Conservation (phyloP, 2,113 vertebrate species). For the Amblyornis subalaris region DNA sequence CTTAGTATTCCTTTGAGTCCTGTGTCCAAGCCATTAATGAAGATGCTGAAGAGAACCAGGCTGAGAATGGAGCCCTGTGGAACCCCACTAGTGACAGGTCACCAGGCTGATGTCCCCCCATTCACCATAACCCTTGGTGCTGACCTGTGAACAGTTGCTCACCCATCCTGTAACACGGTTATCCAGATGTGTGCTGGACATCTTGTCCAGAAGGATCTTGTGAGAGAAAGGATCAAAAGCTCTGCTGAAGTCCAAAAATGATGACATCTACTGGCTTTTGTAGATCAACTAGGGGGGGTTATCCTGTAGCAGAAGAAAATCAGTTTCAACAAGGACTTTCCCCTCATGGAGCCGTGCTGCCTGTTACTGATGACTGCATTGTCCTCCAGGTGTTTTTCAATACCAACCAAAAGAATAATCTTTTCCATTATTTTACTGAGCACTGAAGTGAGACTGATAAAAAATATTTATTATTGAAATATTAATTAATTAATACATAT, state of each 20-base stretch:
- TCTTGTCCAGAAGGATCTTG: not conserved
- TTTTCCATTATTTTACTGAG: not conserved
- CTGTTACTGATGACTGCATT: not conserved
- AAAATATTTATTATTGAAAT: not conserved
- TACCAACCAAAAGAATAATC: not conserved
- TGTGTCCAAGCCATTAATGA: not conserved
- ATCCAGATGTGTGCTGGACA: not conserved
- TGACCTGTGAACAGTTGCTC: rapidly evolving
- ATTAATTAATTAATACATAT: not conserved
- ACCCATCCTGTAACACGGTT: rapidly evolving
- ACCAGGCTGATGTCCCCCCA: not conserved
- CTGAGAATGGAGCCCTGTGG: not conserved
- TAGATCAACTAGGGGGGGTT: not conserved
- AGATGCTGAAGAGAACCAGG: not conserved
- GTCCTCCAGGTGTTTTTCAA: not conserved
- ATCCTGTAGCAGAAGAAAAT: not conserved
- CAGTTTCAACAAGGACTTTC: not conserved
- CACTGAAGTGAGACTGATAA: not conserved
- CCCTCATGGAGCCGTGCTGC: not conserved
- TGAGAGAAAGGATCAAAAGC: not conserved
- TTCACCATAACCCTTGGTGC: not conserved
- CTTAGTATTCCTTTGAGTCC: not conserved
- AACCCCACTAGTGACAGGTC: not conserved
- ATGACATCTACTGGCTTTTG: not conserved
- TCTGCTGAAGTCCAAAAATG: not conserved